These are phyloP conservation scores for Cosmia pyralina DNA, from an alignment of 2,888 invertebrate species.

Conservation along the genomic window DNA sequence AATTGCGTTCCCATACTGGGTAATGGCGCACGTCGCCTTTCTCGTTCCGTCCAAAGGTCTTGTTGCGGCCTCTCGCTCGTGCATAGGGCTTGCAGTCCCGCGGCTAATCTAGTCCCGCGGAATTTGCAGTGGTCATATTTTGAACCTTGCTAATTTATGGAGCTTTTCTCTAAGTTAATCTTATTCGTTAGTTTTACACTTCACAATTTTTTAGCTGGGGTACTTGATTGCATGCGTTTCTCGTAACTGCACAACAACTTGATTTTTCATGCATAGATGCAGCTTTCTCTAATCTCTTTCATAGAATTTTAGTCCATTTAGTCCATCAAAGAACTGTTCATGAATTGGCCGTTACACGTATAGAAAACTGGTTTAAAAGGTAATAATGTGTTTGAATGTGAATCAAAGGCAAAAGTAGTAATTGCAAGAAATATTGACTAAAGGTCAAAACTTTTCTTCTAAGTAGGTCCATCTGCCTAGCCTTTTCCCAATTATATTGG, in stretches of 20 bases:
- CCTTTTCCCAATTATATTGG: no score
- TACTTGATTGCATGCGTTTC: no score
- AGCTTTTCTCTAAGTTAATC: not conserved
- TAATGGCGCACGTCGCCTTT: conserved; percentile 84
- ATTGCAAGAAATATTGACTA: not conserved
- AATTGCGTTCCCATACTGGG: conserved; percentile 88
- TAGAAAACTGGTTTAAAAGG: not conserved
- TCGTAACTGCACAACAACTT: not conserved
- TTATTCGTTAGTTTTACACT: not conserved
- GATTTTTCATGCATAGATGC: not conserved
- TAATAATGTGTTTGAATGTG: not conserved
- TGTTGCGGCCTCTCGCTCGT: conserved; percentile 79
- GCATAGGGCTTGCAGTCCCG: conserved; percentile 55
- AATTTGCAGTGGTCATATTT: conserved; percentile 26
- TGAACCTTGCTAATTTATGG: not conserved
- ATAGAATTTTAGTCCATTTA: not conserved
- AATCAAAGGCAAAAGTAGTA: not conserved
- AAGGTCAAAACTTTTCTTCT: not conserved
- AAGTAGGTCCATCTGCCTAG: no score
- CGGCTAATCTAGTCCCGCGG: conserved; percentile 27
- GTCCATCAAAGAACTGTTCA: not conserved
- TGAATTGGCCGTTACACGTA: not conserved
- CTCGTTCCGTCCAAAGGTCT: conserved; percentile 83
- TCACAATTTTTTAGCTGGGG: not conserved
- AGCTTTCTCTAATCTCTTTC: not conserved